A percentile compares a stretch with the other conserved stretches of the same genome.
Evolutionary conservation across 2,797 vertebrate species (phyloP).

Genomic region (Prionace glauca): DNA sequence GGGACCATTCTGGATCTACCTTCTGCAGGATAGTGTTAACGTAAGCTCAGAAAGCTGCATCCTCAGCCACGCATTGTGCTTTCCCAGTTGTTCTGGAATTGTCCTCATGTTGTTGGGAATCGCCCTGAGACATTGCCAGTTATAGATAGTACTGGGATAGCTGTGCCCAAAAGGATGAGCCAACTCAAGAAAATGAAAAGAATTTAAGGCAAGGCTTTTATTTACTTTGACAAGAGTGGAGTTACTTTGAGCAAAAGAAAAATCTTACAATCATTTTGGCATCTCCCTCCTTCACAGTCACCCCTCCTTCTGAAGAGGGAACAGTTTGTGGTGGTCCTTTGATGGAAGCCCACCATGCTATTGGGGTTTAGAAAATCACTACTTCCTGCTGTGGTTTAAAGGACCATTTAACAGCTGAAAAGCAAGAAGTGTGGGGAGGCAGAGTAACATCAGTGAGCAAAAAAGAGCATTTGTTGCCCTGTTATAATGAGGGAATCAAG

Average conservation of each 20-base stretch:
- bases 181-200: not conserved
- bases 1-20: not conserved
- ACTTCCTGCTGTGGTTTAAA: not conserved
- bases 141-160: not conserved
- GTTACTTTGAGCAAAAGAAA: not conserved
- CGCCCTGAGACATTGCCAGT: not conserved
- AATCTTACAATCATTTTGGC: not conserved
- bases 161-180: not conserved
- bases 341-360: not conserved
- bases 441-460: not conserved
- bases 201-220: not conserved
- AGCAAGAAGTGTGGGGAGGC: not conserved
- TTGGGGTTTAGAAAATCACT: not conserved
- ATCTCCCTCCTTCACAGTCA: not conserved
- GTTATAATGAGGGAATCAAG: not conserved
- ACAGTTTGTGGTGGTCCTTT: not conserved
- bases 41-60: not conserved
- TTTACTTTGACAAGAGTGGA: not conserved
- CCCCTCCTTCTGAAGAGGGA: not conserved
- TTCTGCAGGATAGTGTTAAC: not conserved
- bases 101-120: not conserved
- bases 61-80: not conserved
- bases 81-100: not conserved
- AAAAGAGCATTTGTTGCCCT: not conserved
- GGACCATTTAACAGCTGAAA: not conserved